Conservation (phyloP, 2,113 vertebrate genomes). For the Philantomba maxwellii region DNA sequence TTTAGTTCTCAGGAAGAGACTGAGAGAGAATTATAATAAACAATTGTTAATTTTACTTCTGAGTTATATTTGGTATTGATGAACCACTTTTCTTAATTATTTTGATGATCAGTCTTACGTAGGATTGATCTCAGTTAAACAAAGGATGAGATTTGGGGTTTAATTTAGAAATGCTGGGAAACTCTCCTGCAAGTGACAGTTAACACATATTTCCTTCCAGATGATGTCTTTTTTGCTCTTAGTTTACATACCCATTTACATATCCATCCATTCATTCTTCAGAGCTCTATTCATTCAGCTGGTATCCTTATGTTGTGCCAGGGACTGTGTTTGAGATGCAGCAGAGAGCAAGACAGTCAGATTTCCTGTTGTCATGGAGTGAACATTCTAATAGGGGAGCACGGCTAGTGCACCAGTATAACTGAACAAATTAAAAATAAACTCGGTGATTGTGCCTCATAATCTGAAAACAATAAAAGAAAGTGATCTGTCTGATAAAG, state of each 20-base stretch:
- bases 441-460: neutral
- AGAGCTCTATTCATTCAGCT: neutral
- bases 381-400: neutral
- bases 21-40: neutral
- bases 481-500: neutral
- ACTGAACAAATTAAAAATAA: neutral
- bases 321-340: neutral
- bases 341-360: neutral
- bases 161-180: constrained; percentile 26
- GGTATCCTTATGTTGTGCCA: neutral
- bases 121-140: neutral
- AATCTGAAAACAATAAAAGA: neutral
- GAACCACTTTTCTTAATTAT: neutral
- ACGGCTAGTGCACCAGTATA: accelerated
- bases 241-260: neutral
- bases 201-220: neutral
- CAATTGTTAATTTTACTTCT: neutral
- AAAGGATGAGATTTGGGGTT: neutral
- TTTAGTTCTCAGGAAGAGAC: neutral
- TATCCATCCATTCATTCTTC: neutral
- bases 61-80: neutral
- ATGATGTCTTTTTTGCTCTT: neutral
- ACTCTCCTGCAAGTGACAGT: neutral
- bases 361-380: neutral
- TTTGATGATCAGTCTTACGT: neutral